Conservation (phyloP, 2,888 invertebrate genomes). For the Catocala fraxini region DNA sequence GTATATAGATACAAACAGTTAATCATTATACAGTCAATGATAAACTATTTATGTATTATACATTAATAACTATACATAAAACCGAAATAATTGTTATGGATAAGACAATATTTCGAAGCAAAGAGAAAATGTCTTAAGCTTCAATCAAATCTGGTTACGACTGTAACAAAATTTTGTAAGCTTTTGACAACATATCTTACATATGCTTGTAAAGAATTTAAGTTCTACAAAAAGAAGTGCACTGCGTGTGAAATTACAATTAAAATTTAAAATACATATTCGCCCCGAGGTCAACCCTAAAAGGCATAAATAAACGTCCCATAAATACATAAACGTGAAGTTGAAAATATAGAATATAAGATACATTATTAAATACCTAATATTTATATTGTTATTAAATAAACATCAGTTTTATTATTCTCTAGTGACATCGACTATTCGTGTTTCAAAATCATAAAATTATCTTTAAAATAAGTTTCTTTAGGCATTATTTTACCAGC, state of each 20-base stretch:
- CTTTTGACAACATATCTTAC: too few relatives aligned
- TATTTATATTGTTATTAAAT: conserved; percentile 25
- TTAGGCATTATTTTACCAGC: too few relatives aligned
- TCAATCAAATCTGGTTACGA: too few relatives aligned
- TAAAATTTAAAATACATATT: not conserved
- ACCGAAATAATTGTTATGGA: not conserved
- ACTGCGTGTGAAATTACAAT: too few relatives aligned
- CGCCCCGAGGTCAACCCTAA: conserved; percentile 29
- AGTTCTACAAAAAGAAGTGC: too few relatives aligned
- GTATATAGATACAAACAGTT: conserved; percentile 18
- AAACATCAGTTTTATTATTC: conserved; percentile 13
- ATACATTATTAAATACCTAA: conserved; percentile 15
- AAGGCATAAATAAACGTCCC: conserved; percentile 24
- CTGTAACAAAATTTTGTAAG: too few relatives aligned
- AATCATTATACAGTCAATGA: not conserved
- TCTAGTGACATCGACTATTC: conserved; percentile 22
- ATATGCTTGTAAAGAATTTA: too few relatives aligned
- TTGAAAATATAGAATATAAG: too few relatives aligned
- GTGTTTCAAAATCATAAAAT: conserved; percentile 9
- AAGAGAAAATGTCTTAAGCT: too few relatives aligned
- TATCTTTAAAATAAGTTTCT: not conserved
- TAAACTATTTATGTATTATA: not conserved
- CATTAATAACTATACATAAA: not conserved
- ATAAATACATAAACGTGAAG: conserved; percentile 18
- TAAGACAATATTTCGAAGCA: not conserved